Evolutionary conservation across 2,888 invertebrate species (phyloP), one percentile per base, ranked within the genome.

Genomic region (Boloria selene): DNA sequence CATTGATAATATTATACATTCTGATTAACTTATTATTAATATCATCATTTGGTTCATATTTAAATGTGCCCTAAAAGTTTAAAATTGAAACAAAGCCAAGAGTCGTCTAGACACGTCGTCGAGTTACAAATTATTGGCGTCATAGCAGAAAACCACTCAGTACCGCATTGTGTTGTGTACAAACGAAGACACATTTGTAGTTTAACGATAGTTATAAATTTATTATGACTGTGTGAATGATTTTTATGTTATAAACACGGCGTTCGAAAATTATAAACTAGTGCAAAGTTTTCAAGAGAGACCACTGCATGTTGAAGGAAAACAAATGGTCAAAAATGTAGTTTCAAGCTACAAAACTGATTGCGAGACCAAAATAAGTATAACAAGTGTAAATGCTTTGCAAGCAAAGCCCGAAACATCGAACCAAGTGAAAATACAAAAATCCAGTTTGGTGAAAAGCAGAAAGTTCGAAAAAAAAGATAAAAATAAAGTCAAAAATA

Each of bases 21-120:
- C 50, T 61, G 64, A 75, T 77, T 76, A 72, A 78, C 74, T 75
- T 76, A 72, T 72, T 73, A 71, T 67, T 65, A 71, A 74, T 72
- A 77, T 74, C 73, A 72, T 70, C 73, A 72, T 75, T 77, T 77
- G 74, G 75, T 74, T 75, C 64, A 76, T 75, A 76, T 78, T 78
- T 72, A 74, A 81, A 67, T 70, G 77, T 73, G 67, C 72, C 81
- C 80, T 79, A 71, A 73, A 75, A 75, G 74, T 75, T 72, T 72
- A 74, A 70, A 78, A 74, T 88, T 89, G 87, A 87, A 83, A 77
- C 82, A 74, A 73, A 79, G 88, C 89, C 89, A 88, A 88, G 73
- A 80, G 79, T 81, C 80, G 78, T 77, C 75, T 76, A 77, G 78
- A 78, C 77, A 75, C 70, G 74, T 75, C 72, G 77, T 77, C 73